Evolutionary conservation across 1,140 invertebrate genomes (phyloP), one percentile per base, ranked within the genome.

Genomic region (Drosophila ambigua): DNA sequence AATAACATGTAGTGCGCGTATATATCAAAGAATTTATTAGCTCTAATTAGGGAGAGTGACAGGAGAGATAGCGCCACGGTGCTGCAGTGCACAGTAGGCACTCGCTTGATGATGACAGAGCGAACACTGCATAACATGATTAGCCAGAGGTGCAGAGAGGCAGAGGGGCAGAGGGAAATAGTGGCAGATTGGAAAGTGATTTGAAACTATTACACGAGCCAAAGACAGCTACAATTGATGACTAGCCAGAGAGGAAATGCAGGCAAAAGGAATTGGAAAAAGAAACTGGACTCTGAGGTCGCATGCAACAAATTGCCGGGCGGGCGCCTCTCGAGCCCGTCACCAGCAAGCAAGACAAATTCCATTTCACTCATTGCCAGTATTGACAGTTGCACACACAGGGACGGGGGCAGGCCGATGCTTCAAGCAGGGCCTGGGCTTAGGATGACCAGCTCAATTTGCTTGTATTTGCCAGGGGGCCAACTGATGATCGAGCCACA

Each of bases 331-430:
- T 77, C 73, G 55, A 73, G 51, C 51, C 77, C 53, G 81, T 85
- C 81, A 71, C 35, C 76, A 75, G 68, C 81, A 85, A 79, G 81
- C 77, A 85, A 85, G 81, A 85, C 81, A 85, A 85, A 85, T 85
- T 85, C 82, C 82, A 82, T 82, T 85, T 82, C 67, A 69, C 65
- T 87, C 82, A 78, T 82, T 85, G 78, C 62, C 83, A 87, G 74
- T 87, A 85, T 85, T 82, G 82, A 87, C 78, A 82, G 82, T 74
- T 49, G 61, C 60, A 57, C 45, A 50, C 63, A 48, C 51, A 60
- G 43, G 60, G 60, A 45, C 35, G 45, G 41, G 15, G 57, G 24
- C 16, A 35, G 11, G n/a, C 23, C 39, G 62, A 63, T 63, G 20
- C 41, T 31, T 15, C 35, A 41, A 13, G 7, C 20, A 16, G 16